phyloP scores from a whole-genome alignment of 1,140 invertebrate genomes.

The Ladona fulva region DNA sequence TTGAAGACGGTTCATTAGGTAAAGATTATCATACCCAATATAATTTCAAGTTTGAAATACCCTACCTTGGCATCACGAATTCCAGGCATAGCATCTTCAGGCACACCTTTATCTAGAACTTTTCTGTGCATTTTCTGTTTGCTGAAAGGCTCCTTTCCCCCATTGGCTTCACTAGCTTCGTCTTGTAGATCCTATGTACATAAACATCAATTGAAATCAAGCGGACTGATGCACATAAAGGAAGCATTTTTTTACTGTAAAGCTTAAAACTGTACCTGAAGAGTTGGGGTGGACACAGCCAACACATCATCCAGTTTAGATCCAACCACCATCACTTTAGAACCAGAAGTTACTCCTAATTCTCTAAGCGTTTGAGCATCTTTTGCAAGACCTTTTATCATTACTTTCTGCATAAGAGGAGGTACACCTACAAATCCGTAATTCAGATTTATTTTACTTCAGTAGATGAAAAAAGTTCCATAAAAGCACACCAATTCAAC shows the following conservation, averaged over 20 bases:
- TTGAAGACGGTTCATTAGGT: background rate
- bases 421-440: conserved; percentile 52
- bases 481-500: no score
- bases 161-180: conserved; percentile 37
- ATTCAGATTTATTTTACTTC: no score
- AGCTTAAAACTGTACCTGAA: conserved; percentile 40
- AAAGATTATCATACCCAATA: conserved; percentile 22
- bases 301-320: conserved; percentile 85
- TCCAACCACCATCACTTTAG: conserved; percentile 88
- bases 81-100: conserved; percentile 82
- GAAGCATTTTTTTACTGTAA: background rate
- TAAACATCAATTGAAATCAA: conserved; percentile 12
- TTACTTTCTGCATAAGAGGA: conserved; percentile 79
- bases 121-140: conserved; percentile 81
- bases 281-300: conserved; percentile 59
- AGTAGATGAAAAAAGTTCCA: no score
- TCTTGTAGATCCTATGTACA: conserved; percentile 34
- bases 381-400: conserved; percentile 83
- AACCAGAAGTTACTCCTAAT: conserved; percentile 69
- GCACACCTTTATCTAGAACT: conserved; percentile 82
- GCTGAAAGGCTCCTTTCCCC: conserved; percentile 65
- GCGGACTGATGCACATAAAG: background rate
- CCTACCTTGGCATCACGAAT: conserved; percentile 67
- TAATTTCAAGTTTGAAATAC: background rate
- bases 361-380: conserved; percentile 73